Percentiles rank a stretch among this genome's conserved stretches.
Conservation (phyloP, 2,888 invertebrate genomes). For the Sinodicranocentrus sp. region DNA sequence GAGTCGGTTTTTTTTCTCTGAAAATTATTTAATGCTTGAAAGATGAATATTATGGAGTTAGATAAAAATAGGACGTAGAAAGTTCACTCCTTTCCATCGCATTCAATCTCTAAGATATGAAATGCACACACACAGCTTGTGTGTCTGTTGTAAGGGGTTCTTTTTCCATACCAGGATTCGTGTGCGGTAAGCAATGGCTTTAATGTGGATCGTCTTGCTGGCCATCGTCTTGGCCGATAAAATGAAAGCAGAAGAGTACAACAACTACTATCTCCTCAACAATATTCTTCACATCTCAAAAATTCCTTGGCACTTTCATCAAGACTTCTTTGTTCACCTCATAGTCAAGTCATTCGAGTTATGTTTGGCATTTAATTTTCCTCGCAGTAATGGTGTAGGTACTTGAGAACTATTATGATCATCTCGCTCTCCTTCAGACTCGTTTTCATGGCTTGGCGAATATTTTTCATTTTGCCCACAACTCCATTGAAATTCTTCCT, state of each 20-base stretch:
- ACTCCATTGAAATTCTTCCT: conserved; percentile 66
- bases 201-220: background rate
- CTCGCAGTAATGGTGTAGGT: conserved; percentile 66
- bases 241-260: background rate
- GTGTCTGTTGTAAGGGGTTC: background rate
- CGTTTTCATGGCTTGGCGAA: conserved; percentile 40
- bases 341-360: conserved; percentile 71
- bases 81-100: conserved; percentile 13
- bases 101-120: background rate
- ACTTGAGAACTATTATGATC: conserved; percentile 67
- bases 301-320: conserved; percentile 45
- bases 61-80: background rate
- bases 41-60: conserved; percentile 3
- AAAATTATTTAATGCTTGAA: background rate
- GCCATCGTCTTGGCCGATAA: background rate
- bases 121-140: background rate
- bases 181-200: background rate
- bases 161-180: background rate
- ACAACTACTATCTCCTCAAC: no score
- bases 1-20: no score
- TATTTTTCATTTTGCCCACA: conserved; percentile 56
- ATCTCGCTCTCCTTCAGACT: conserved; percentile 36
- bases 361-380: conserved; percentile 76
- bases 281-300: no score
- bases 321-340: conserved; percentile 52